A percentile compares a stretch with the other conserved stretches of the same genome.
Evolutionary conservation across 2,797 vertebrate genomes (phyloP).

Genomic region (Anomalospiza imberbis): DNA sequence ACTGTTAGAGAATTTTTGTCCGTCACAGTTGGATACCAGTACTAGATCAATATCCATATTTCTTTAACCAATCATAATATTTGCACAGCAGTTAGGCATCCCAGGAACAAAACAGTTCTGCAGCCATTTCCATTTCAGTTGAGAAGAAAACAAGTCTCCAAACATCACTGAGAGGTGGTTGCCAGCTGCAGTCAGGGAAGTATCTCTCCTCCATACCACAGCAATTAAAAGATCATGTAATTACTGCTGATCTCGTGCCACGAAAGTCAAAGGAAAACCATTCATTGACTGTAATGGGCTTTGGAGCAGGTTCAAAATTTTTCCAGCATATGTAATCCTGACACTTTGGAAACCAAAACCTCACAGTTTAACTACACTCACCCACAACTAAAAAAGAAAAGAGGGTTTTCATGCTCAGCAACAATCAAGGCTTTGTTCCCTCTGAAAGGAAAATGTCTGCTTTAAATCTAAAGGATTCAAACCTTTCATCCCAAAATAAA

Average conservation of each 20-base stretch:
- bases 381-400: neutral
- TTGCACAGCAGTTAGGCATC: neutral
- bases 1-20: no score
- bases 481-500: neutral
- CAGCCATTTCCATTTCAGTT: neutral
- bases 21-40: no score
- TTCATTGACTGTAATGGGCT: neutral
- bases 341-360: neutral
- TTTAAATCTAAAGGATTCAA: neutral
- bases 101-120: neutral
- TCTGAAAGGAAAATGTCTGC: neutral
- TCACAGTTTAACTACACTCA: neutral
- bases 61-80: no score
- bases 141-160: neutral
- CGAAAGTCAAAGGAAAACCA: neutral
- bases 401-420: neutral
- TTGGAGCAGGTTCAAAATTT: conserved; percentile 11
- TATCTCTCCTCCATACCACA: neutral
- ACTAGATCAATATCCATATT: no score
- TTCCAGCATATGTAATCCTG: neutral
- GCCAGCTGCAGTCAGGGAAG: conserved; percentile 25
- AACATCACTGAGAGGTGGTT: neutral
- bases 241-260: conserved; percentile 1
- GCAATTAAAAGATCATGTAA: conserved; percentile 50
- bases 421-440: neutral